These are phyloP conservation scores for Nesometra sesokonis DNA, from an alignment of 35 echinoderm and acorn worm species.

Conservation along the genomic window DNA sequence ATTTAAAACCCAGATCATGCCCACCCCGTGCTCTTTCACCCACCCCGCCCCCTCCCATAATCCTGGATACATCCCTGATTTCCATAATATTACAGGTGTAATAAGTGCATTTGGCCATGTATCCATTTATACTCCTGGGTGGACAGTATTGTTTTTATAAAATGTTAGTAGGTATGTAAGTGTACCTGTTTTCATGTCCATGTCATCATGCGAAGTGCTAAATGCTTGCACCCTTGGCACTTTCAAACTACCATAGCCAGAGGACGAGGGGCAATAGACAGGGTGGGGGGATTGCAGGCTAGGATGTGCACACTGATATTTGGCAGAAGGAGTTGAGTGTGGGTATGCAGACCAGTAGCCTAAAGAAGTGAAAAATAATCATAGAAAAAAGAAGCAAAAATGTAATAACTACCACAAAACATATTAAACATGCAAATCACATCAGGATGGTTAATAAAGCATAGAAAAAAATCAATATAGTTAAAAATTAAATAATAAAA, in stretches of 20 bases:
- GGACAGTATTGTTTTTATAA: too few species aligned
- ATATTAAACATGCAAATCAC: background rate
- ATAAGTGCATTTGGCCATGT: too few species aligned
- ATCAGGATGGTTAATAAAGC: background rate
- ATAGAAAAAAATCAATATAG: too few species aligned
- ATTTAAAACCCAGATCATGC: too few species aligned
- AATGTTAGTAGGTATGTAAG: background rate
- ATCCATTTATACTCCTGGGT: too few species aligned
- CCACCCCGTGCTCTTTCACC: too few species aligned
- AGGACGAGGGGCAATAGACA: background rate
- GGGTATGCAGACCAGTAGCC: background rate
- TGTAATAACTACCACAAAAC: background rate
- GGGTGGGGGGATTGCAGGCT: background rate
- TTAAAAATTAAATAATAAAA: too few species aligned
- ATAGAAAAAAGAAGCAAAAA: background rate
- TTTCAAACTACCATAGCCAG: background rate
- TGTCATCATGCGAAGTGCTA: background rate
- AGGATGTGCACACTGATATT: background rate
- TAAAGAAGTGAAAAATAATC: background rate
- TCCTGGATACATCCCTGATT: too few species aligned
- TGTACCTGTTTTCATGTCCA: background rate
- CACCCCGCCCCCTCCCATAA: too few species aligned
- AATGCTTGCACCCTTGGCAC: background rate
- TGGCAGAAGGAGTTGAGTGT: background rate
- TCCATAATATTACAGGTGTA: too few species aligned